phyloP scores from a whole-genome alignment of 2,888 invertebrate genomes.

The Sarcophaga rosellei region DNA sequence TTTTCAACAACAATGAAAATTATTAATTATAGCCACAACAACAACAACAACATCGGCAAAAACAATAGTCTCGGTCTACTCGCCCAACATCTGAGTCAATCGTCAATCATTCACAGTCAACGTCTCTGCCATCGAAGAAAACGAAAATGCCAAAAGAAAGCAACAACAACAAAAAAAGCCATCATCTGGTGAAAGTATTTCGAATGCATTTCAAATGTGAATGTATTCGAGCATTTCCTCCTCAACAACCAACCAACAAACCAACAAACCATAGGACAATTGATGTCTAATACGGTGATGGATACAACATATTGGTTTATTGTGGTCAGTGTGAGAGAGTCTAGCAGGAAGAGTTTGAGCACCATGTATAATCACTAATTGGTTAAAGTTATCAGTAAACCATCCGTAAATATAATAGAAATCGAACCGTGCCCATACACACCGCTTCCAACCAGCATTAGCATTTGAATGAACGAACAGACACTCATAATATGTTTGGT shows the following conservation, averaged over 20 bases:
- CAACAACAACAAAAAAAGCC: background rate
- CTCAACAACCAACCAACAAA: background rate
- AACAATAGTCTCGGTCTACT: background rate
- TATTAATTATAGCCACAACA: conserved; percentile 48
- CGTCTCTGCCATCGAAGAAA: background rate
- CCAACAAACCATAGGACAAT: background rate
- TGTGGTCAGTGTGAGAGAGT: background rate
- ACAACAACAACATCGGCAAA: conserved; percentile 18
- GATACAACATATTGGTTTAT: background rate
- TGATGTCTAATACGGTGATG: conserved; percentile 12
- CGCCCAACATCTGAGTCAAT: background rate
- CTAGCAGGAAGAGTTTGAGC: background rate
- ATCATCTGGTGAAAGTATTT: background rate
- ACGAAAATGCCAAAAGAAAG: background rate
- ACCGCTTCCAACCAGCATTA: background rate
- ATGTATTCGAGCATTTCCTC: background rate
- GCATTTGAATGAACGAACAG: conserved; percentile 3
- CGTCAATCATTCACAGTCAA: conserved; percentile 17
- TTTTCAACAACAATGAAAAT: conserved; percentile 60
- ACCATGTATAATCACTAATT: conserved; percentile 53
- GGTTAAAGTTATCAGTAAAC: conserved; percentile 47
- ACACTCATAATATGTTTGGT: conserved; percentile 20
- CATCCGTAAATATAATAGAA: conserved; percentile 19
- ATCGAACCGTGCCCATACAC: background rate
- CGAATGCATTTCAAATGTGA: background rate